phyloP scores from a whole-genome alignment of 2,888 invertebrate species.

The Hedychridium roseum region DNA sequence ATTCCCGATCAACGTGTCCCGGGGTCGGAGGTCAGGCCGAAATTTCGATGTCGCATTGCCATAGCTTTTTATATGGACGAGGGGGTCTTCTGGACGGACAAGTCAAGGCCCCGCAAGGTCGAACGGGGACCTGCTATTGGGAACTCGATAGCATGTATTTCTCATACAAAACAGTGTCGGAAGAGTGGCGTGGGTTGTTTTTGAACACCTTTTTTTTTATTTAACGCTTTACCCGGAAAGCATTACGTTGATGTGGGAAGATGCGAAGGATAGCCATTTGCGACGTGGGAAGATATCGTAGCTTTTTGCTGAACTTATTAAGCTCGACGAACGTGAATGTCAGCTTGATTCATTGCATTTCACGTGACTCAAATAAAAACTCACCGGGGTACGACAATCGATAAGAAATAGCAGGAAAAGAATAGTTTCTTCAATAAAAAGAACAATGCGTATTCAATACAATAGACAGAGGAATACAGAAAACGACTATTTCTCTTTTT shows the following conservation, averaged over 20 bases:
- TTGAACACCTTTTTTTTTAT: not conserved
- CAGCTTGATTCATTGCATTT: conserved; percentile 31
- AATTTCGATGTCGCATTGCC: conserved; percentile 6
- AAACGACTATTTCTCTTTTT: too few species aligned
- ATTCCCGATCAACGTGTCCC: not conserved
- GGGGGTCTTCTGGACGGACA: not conserved
- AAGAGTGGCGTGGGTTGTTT: not conserved
- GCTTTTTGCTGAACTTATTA: conserved; percentile 13
- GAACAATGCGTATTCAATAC: too few species aligned
- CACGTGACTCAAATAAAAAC: conserved; percentile 16
- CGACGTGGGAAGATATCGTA: conserved; percentile 15
- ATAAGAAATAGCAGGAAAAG: conserved; percentile 23
- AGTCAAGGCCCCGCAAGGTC: conserved; percentile 6
- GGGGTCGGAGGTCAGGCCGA: conserved; percentile 9
- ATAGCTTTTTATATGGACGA: not conserved
- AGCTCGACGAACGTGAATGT: conserved; percentile 30
- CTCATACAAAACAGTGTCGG: conserved; percentile 18
- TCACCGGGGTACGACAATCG: conserved; percentile 21
- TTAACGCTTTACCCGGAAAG: conserved; percentile 8
- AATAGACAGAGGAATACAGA: too few species aligned
- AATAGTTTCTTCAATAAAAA: too few species aligned
- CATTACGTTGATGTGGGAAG: conserved; percentile 5
- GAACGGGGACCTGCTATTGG: conserved; percentile 15
- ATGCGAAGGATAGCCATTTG: conserved; percentile 9
- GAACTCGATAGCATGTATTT: conserved; percentile 14